Evolutionary conservation across 2,113 vertebrate species (phyloP), one percentile per base, ranked within the genome.

Genomic region (Phyllopteryx taeniolatus): DNA sequence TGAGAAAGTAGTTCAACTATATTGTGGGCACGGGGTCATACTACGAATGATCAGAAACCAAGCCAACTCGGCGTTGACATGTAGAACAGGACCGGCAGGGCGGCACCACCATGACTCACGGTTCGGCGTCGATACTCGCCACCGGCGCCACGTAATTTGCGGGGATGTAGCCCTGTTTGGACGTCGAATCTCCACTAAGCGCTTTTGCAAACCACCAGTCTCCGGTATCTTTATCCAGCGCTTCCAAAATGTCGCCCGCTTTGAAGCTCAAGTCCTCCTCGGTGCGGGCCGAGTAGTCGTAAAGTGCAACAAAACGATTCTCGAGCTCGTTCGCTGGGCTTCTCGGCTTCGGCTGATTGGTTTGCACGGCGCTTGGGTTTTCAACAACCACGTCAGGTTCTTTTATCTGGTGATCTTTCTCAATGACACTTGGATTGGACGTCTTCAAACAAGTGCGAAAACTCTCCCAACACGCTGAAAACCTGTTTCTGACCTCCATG

Each of bases 141-240:
- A 95, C 89, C 7, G 89, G 90, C 0, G 95, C 98, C 78, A 99
- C 91, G 67, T 98, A 99, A 75, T 99, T 99, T 0, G 95, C 92
- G 2, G 98, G 98, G 77, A 99, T 92, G 71, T 96, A 99, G 27
- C 98, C 98, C 63, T 88, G 31, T 22, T 89, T 83, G 31, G 84
- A 85, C 62, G 76, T 65, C 0, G 78, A 82, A 4, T 83, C 22
- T 62, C 74, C 90, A 78, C 43, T 93, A 78, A 95, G 74, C 11
- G 93, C 92, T 68, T 67, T 93, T 1, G 95, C 95, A 0, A 91
- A 72, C 97, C 96, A 99, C 98, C 98, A 99, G 1, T 96, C 95
- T 0, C 92, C 88, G 0, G 85, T 22, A 3, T 89, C 91, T 1
- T 89, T 82, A n/a, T 90, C 83, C 83, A 96, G 73, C 15, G 93